Conservation (phyloP, 2,797 vertebrate species). For the Telmatherina bonti region DNA sequence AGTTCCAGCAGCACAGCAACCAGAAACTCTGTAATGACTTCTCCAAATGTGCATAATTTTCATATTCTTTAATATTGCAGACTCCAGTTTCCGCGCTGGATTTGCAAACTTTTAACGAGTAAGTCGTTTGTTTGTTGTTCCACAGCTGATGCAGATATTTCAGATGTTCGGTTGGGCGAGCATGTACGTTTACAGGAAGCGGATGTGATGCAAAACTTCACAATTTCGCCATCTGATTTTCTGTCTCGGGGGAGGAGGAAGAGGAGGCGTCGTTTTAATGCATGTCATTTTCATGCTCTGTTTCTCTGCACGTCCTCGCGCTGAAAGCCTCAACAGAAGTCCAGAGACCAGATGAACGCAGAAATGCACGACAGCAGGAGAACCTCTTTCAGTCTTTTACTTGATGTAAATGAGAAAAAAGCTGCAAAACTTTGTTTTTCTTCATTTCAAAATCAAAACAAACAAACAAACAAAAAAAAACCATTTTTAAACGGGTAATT, state of each 20-base stretch:
- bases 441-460: too few species aligned
- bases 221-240: conserved; percentile 5
- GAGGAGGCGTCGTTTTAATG: not conserved
- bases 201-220: not conserved
- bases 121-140: not conserved
- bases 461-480: too few species aligned
- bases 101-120: not conserved
- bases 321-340: not conserved
- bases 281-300: conserved; percentile 2
- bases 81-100: too few species aligned
- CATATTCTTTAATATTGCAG: too few species aligned
- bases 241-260: conserved; percentile 6
- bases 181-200: conserved; percentile 5
- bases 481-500: too few species aligned
- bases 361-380: not conserved
- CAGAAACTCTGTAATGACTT: not conserved
- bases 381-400: too few species aligned
- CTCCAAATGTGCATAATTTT: conserved; percentile 6
- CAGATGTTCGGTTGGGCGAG: conserved; percentile 3
- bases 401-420: too few species aligned
- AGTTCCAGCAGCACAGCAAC: not conserved
- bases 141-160: not conserved
- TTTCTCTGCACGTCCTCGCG: not conserved
- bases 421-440: too few species aligned
- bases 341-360: not conserved